These are phyloP conservation scores for Arrhamphus sclerolepis DNA, from an alignment of 2,797 vertebrate species.

Conservation along the genomic window DNA sequence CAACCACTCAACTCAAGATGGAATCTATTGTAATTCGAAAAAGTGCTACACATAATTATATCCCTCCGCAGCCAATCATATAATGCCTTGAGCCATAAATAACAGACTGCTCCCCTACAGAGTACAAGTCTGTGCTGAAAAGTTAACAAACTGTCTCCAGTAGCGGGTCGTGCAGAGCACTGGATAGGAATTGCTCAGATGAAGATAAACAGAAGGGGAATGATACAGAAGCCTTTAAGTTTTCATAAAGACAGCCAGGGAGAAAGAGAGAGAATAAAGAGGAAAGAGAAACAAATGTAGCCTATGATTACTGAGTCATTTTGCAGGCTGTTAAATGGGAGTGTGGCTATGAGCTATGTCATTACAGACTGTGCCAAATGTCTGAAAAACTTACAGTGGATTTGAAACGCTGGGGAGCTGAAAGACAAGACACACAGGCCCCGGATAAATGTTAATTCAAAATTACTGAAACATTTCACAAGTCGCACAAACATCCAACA, in stretches of 20 bases:
- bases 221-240: slow-evolving; percentile 39
- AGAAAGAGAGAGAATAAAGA: slow-evolving; percentile 36
- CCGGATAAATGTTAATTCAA: slow-evolving; percentile 21
- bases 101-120: slow-evolving; percentile 75
- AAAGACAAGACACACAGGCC: slow-evolving; percentile 30
- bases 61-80: slow-evolving; percentile 73
- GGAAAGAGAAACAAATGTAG: slow-evolving; percentile 70
- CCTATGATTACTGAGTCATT: slow-evolving; percentile 77
- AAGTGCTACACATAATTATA: slow-evolving; percentile 79
- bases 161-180: slow-evolving; percentile 60
- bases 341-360: slow-evolving; percentile 69
- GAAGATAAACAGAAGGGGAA: slow-evolving; percentile 42
- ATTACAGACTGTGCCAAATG: slow-evolving; percentile 62
- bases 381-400: slow-evolving; percentile 60
- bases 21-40: slow-evolving; percentile 68
- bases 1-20: slow-evolving; percentile 75
- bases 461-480: slow-evolving; percentile 25
- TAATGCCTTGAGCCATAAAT: slow-evolving; percentile 74
- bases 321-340: slow-evolving; percentile 66
- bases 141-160: slow-evolving; percentile 80
- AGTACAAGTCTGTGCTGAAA: slow-evolving; percentile 71
- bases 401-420: slow-evolving; percentile 56
- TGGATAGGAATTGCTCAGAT: slow-evolving; percentile 49
- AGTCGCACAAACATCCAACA: slow-evolving; percentile 28
- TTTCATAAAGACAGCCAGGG: slow-evolving; percentile 31